phyloP scores from a whole-genome alignment of 2,888 invertebrate genomes.

The Conomelus anceps region DNA sequence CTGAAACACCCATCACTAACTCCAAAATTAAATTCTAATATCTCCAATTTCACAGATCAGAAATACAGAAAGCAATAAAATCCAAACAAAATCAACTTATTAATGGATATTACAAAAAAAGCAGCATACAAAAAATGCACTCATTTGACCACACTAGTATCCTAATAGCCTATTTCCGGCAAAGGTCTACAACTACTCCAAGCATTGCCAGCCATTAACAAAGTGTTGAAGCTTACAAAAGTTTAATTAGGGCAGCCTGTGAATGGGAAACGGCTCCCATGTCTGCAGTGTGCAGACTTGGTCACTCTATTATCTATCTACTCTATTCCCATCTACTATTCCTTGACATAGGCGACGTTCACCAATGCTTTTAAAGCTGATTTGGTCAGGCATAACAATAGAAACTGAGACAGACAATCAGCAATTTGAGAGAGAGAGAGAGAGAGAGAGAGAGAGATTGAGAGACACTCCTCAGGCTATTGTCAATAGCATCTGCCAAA shows the following conservation, averaged over 20 bases:
- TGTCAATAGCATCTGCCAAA: background rate
- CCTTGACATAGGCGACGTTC: background rate
- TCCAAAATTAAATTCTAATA: too few species aligned
- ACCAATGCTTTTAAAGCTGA: background rate
- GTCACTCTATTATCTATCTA: background rate
- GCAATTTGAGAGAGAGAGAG: background rate
- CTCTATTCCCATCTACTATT: background rate
- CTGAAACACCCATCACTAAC: too few species aligned
- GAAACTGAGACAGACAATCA: background rate
- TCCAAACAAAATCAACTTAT: background rate
- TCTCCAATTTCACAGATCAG: too few species aligned
- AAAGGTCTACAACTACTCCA: too few species aligned
- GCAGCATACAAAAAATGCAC: background rate
- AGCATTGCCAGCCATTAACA: background rate
- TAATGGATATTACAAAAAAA: background rate
- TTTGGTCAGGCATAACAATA: background rate
- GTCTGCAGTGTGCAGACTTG: too few species aligned
- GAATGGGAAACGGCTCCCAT: background rate
- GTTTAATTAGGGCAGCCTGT: background rate
- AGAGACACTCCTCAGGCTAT: background rate
- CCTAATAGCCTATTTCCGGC: background rate
- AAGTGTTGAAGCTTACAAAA: background rate
- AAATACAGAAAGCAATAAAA: background rate
- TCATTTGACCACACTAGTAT: too few species aligned
- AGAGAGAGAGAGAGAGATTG: background rate